Evolutionary conservation across 1,140 invertebrate species (phyloP), one percentile per base, ranked within the genome.

Genomic region (Sitodiplosis mosellana): DNA sequence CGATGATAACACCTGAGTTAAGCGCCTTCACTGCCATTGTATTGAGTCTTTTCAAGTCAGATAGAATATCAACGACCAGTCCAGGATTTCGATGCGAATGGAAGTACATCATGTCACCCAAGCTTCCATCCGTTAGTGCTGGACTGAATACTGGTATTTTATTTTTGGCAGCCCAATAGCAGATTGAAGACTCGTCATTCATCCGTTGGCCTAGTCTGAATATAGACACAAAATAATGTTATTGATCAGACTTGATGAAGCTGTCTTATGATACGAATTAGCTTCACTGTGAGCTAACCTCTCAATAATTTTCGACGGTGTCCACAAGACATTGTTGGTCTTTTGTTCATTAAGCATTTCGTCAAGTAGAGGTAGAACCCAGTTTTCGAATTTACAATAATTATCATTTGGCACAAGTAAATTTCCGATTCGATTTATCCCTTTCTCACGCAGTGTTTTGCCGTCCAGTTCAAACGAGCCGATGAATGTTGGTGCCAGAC

Each of bases 21-120:
- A 80, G 67, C 3, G 94, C 87, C 67, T 89, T 90, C 2, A 96
- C 83, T n/a, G 95, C 87, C 73, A 97, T 90, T 21, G 81, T 82
- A 68, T 99, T 99, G 10, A 99, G 63, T 49, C 86, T 72, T 48
- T 78, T 69, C 48, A 99, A 72, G 72, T 99, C 95, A 66, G 88
- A 81, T 46, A 95, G 68, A 63, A 99, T 94, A 64, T 99, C 95
- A 37, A 99, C 65, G 10, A 94, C 71, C 14, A 99, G 71, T 6
- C 93, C 94, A 38, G 91, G 88, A 59, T 86, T 86, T 59, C 78
- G 83, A 59, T 82, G 95, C 0, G 91, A 93, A 70, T 99, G 95
- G 55, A 99, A 97, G 65, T 93, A 99, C 74, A 99, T 86, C 94
- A 99, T 99, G 65, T 99, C 96, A 2, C 95, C 96, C 15, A 99